Conservation (phyloP, 2,888 invertebrate genomes). For the Chalcosyrphus nemorum region DNA sequence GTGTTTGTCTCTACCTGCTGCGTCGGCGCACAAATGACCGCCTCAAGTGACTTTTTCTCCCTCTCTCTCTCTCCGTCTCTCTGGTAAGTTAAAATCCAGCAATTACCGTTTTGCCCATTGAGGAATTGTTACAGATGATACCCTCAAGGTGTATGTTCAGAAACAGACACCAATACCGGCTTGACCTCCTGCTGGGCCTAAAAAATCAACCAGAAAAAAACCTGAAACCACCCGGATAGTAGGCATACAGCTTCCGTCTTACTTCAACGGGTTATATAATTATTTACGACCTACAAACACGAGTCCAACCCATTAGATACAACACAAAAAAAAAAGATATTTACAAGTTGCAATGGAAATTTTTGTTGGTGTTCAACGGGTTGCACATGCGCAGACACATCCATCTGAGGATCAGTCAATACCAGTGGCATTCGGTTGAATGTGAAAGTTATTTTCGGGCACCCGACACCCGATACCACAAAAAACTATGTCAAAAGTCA, state of each 20-base stretch:
- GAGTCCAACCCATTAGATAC: conserved; percentile 26
- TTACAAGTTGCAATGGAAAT: conserved; percentile 17
- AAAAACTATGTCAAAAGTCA: conserved; percentile 45
- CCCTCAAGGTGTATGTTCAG: neutral
- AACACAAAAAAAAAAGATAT: too few relatives aligned
- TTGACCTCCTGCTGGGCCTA: conserved; percentile 24
- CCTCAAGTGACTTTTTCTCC: conserved; percentile 15
- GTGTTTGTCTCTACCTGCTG: neutral
- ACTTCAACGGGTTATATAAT: conserved; percentile 42
- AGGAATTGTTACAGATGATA: conserved; percentile 17
- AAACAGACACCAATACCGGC: neutral
- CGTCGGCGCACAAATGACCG: neutral
- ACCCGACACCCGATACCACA: conserved; percentile 5
- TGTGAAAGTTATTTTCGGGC: conserved; percentile 54
- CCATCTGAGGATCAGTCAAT: conserved; percentile 28
- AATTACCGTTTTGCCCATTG: conserved; percentile 31
- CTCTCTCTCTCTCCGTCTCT: too few relatives aligned
- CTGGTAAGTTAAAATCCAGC: too few relatives aligned
- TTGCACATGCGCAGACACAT: conserved; percentile 22
- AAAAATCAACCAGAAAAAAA: conserved; percentile 19
- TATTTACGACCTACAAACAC: conserved; percentile 37
- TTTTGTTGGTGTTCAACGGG: conserved; percentile 16
- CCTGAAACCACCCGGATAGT: conserved; percentile 23
- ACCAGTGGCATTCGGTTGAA: conserved; percentile 29
- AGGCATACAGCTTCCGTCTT: conserved; percentile 51